Base-by-base conservation (phyloP, 2,888 invertebrate genomes). In the Ormyrus nitidulus region DNA sequence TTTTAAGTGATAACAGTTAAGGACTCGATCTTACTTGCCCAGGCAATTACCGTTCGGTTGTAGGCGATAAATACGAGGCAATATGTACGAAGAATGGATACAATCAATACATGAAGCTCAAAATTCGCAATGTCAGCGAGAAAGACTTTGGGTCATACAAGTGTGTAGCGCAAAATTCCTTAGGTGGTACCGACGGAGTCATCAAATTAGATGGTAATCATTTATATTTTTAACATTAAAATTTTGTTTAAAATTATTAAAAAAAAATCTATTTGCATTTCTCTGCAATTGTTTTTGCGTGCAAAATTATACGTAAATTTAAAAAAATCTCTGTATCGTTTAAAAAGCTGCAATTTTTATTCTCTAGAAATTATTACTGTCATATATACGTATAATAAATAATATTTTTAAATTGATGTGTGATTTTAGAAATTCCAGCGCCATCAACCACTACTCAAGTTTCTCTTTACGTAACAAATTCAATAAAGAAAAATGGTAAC, bases 131-230 rank as follows among this genome's bases (percentile, higher is more conserved):
- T 90, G 95, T 97, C 83, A 94, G 94, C 71, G 92, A 93, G 81
- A 93, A 93, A 86, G 97, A 97, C 91, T 97, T 96, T 90, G 96
- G 96, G 79, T 96, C 96, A 74, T 97, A 97, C 92, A 95, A 96
- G 90, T 97, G 97, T 90, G 96, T 97, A 83, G 97, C 97, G 73
- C 97, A 97, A 92, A 97, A 97, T 91, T 97, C 97, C 61, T 93
- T 96, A 56, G 97, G 97, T 78, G 96, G 96, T 91, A 97, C 97
- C 59, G 97, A 97, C 91, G 97, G 97, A 68, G 94, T 96, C 86
- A 97, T 97, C 89, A 96, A 96, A 91, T 93, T 97, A 83, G 96
- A 97, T 91, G 96, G 97, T 97, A 92, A 92, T 34, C 34, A 34
- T 34, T 34, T 34, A 34, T 34, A 34, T 34, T 34, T 34, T 34